A percentile compares a stretch with the other conserved stretches of the same genome.
phyloP scores from a whole-genome alignment of 2,113 vertebrate species.

The Pionites leucogaster region DNA sequence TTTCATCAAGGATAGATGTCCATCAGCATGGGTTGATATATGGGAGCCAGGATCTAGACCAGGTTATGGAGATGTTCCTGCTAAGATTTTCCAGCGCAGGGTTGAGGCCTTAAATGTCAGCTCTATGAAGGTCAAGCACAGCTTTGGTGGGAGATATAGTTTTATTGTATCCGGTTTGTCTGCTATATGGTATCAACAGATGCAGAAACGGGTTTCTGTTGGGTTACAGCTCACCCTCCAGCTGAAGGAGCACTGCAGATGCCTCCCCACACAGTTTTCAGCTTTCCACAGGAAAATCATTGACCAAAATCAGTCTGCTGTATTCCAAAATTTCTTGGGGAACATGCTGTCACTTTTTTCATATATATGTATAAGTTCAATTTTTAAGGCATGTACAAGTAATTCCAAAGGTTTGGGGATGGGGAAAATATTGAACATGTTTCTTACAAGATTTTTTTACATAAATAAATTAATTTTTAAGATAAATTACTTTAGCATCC shows the following conservation, averaged over 20 bases:
- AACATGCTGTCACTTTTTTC: background rate
- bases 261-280: background rate
- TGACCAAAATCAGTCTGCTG: background rate
- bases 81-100: background rate
- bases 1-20: fast-evolving
- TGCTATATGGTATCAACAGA: fast-evolving
- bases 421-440: background rate
- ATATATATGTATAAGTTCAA: background rate
- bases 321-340: background rate
- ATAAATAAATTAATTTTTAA: background rate
- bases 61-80: background rate
- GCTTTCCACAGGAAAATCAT: background rate
- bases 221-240: background rate
- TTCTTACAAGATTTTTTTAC: background rate
- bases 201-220: background rate
- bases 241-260: background rate
- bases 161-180: background rate
- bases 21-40: background rate
- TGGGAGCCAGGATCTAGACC: background rate
- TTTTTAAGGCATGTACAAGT: fast-evolving
- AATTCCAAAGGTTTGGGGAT: background rate
- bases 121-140: background rate
- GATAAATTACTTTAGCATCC: background rate
- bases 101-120: background rate
- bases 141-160: background rate